Conservation (phyloP, 2,888 invertebrate genomes). For the Doris montereyensis region DNA sequence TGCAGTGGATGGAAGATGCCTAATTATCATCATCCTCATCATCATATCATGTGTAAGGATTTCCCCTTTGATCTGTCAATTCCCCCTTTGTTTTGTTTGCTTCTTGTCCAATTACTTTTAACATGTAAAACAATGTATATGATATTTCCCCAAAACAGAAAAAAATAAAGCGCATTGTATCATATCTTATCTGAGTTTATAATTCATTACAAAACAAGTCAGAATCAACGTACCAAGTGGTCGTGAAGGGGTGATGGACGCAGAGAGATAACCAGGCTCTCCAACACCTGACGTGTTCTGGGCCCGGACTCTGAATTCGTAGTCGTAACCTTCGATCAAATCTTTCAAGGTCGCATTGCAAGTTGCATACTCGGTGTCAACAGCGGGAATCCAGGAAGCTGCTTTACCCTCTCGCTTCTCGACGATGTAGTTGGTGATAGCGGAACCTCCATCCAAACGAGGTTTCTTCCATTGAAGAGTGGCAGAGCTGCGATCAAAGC, state of each 20-base stretch:
- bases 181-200: too few relatives aligned
- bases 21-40: too few relatives aligned
- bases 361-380: conserved; percentile 59
- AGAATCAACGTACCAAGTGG: conserved; percentile 36
- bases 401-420: conserved; percentile 81
- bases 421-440: conserved; percentile 77
- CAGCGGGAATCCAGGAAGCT: conserved; percentile 62
- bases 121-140: too few relatives aligned
- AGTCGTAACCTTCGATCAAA: conserved; percentile 84
- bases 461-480: conserved; percentile 75
- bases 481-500: conserved; percentile 74
- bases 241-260: conserved; percentile 58
- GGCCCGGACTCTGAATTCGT: conserved; percentile 89
- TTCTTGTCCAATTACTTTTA: too few relatives aligned
- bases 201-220: too few relatives aligned
- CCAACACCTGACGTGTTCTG: conserved; percentile 89
- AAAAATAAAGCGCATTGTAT: too few relatives aligned
- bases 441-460: conserved; percentile 74
- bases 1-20: too few relatives aligned
- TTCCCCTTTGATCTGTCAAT: too few relatives aligned
- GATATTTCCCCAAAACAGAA: too few relatives aligned
- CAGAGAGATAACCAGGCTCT: conserved; percentile 74
- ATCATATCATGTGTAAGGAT: too few relatives aligned
- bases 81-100: too few relatives aligned
- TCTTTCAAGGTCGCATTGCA: conserved; percentile 77